Evolutionary conservation across 2,888 invertebrate genomes (phyloP).

Genomic region (Abscondita cerata): DNA sequence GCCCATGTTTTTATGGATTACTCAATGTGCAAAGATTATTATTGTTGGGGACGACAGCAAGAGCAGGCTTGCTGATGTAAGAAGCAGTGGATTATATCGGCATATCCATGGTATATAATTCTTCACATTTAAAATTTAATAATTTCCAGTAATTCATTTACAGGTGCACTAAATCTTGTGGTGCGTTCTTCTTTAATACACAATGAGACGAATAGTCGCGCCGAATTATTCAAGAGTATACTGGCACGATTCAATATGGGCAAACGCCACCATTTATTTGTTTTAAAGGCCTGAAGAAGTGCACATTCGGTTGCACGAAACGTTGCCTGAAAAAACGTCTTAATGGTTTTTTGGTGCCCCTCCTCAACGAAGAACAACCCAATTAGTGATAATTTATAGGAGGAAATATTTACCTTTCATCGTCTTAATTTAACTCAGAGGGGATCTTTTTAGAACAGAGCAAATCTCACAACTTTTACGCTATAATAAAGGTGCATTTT

Average conservation of each 20-base stretch:
- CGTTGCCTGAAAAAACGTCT: no score
- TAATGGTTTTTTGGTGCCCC: no score
- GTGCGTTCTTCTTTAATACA: constrained; percentile 5
- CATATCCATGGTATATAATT: constrained; percentile 8
- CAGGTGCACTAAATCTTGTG: neutral
- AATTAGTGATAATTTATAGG: no score
- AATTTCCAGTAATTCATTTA: neutral
- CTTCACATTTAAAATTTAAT: neutral
- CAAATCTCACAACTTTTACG: constrained; percentile 12
- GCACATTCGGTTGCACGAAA: no score
- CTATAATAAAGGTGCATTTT: constrained; percentile 17
- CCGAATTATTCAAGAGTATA: constrained; percentile 22
- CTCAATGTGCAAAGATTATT: neutral
- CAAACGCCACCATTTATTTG: no score
- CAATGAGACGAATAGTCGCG: constrained; percentile 19
- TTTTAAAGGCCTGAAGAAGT: no score
- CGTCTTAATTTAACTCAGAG: constrained; percentile 20
- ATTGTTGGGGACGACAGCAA: neutral
- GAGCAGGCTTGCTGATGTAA: constrained; percentile 3
- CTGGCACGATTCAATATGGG: constrained; percentile 19
- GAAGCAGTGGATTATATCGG: constrained; percentile 7
- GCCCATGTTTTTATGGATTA: constrained; percentile 4
- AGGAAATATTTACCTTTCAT: no score
- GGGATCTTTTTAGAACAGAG: constrained; percentile 7
- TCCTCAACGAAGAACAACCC: no score